These are phyloP conservation scores for Acanthosepion lycidas DNA, from an alignment of 2,888 invertebrate genomes.

Conservation along the genomic window DNA sequence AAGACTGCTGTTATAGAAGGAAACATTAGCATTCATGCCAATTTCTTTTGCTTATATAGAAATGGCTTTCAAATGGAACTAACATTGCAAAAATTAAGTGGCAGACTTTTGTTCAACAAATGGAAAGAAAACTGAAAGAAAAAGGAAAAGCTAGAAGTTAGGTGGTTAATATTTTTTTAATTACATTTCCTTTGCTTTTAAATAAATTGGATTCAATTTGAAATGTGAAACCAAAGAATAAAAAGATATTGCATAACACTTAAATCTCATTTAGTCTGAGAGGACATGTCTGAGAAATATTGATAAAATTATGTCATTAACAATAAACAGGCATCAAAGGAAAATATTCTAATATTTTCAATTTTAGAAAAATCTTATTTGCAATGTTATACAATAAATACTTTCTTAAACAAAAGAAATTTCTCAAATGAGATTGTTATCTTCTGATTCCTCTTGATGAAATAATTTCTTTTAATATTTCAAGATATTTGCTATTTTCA, in stretches of 20 bases:
- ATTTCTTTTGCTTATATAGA: background rate
- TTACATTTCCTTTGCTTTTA: background rate
- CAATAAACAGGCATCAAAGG: background rate
- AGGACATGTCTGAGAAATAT: too few relatives aligned
- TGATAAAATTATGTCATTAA: background rate
- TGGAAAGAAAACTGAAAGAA: background rate
- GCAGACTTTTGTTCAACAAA: background rate
- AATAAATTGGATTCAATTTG: conserved; percentile 5
- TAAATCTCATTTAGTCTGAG: background rate
- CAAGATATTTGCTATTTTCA: too few relatives aligned
- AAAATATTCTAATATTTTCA: background rate
- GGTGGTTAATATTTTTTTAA: background rate
- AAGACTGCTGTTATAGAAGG: background rate
- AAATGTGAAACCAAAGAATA: background rate
- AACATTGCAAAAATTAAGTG: background rate
- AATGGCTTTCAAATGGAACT: background rate
- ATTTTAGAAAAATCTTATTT: background rate
- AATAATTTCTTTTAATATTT: too few relatives aligned
- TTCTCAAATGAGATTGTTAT: too few relatives aligned
- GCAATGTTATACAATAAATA: background rate
- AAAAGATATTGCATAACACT: background rate
- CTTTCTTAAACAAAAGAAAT: background rate
- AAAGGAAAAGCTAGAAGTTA: background rate
- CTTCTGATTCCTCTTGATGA: too few relatives aligned
- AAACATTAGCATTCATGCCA: too few relatives aligned